Evolutionary conservation across 2,113 vertebrate species (phyloP), one percentile per base, ranked within the genome.

Genomic region (Alouatta palliata): DNA sequence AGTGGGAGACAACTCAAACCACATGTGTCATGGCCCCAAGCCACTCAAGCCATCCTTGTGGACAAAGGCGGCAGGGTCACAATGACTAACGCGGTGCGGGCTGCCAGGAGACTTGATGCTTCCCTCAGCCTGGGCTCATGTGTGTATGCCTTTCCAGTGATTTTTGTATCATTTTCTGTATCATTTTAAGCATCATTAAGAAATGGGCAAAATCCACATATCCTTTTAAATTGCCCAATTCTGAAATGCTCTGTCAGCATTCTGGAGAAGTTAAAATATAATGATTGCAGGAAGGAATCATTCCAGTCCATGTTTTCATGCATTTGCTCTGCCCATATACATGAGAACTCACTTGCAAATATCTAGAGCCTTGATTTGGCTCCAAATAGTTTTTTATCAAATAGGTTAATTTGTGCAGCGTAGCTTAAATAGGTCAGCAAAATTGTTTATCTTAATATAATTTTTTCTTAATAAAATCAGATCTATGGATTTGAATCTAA

Each of bases 121-220:
- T 76, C 43, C 13, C 9, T n/a, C 6, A 21, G 56, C 70, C 30
- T 6, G 6, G 7, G 27, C 47, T 25, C 12, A 35, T 2, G 0
- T 27, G 43, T 45, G 56, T 52, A n/a, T 71, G 43, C 43, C 56
- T 79, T 77, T 35, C 56, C n/a, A 6, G 9, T 40, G 47, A 52
- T 93, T 37, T n/a, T n/a, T 21, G 21, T 21, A 6, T 73, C 66
- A 37, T 43, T 81, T 75, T 71, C 77, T 83, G 80, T 77, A 87
- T 71, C 83, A 35, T 90, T 93, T 87, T 68, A 90, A 91, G 75
- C 79, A 16, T 86, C 87, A 61, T 94, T 96, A 92, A 81, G 76
- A 95, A 96, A 71, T 11, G 56, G 70, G 71, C 43, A 52, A 45
- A 81, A 61, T 21, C 79, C 3, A 2, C 6, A 49, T 71, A 35